Conservation (phyloP, 2,113 vertebrate species). For the Numida meleagris region DNA sequence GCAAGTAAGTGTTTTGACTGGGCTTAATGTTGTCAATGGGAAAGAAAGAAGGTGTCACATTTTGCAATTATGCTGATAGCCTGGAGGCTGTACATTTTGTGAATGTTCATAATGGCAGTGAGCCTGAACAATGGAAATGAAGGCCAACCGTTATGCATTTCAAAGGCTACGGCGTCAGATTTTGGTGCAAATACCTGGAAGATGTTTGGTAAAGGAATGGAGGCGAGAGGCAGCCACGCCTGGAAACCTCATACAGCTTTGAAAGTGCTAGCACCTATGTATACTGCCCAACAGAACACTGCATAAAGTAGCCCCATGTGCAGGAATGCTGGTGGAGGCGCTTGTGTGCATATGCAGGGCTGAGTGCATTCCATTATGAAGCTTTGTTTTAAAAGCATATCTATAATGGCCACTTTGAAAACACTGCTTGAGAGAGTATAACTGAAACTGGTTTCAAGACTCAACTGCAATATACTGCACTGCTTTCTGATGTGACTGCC, state of each 20-base stretch:
- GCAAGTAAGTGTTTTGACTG: neutral
- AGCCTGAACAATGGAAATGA: neutral
- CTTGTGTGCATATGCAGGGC: neutral
- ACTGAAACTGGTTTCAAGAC: neutral
- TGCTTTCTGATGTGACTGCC: neutral
- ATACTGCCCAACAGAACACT: rapidly evolving
- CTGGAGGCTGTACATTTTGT: neutral
- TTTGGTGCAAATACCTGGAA: neutral
- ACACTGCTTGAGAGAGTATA: neutral
- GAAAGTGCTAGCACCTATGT: neutral
- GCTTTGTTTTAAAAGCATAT: neutral
- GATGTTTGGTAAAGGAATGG: neutral
- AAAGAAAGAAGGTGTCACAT: neutral
- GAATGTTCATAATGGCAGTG: neutral
- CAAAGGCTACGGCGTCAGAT: neutral
- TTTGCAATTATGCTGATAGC: neutral
- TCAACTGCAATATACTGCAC: rapidly evolving
- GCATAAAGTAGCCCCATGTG: rapidly evolving
- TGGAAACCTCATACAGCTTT: neutral
- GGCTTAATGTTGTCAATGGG: neutral
- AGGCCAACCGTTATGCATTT: neutral
- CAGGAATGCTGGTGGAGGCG: neutral
- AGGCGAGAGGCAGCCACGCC: neutral
- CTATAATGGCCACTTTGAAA: neutral
- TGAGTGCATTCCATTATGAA: neutral